Evolutionary conservation across 2,888 invertebrate species (phyloP).

Genomic region (Temnothorax rugatulus): DNA sequence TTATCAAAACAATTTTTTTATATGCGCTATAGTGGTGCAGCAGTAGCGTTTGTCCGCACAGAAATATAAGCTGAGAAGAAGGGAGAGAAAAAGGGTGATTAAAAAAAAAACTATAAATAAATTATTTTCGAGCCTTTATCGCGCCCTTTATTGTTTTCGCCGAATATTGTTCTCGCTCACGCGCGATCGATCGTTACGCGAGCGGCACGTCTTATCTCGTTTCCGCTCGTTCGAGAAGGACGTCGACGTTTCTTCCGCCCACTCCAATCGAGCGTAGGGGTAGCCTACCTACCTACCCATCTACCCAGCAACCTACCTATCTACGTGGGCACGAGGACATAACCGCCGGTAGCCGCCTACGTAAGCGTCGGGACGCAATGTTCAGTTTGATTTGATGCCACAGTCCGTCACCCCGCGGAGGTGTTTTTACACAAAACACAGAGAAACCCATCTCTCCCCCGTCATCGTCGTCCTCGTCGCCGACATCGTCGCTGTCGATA

Average conservation of each 20-base stretch:
- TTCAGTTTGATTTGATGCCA: slow-evolving; percentile 81
- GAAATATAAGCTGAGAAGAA: background rate
- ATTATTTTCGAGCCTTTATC: background rate
- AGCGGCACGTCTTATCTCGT: background rate
- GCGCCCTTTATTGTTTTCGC: background rate
- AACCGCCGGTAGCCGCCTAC: slow-evolving; percentile 54
- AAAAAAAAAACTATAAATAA: no score
- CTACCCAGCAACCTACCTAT: slow-evolving; percentile 35
- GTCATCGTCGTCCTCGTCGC: slow-evolving; percentile 67
- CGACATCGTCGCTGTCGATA: slow-evolving; percentile 72
- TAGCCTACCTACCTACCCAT: slow-evolving; percentile 33
- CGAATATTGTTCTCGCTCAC: background rate
- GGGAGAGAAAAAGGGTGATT: background rate
- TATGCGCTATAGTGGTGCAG: background rate
- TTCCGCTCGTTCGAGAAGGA: background rate
- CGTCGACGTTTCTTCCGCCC: background rate
- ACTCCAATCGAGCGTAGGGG: slow-evolving; percentile 16
- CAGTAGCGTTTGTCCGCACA: background rate
- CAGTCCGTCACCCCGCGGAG: slow-evolving; percentile 80
- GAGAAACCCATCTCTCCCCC: slow-evolving; percentile 79
- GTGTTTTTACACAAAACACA: slow-evolving; percentile 85
- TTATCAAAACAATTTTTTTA: background rate
- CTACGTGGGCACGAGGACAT: slow-evolving; percentile 29
- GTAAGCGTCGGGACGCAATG: slow-evolving; percentile 73
- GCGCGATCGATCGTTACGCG: slow-evolving; percentile 44